A percentile compares a stretch with the other conserved stretches of the same genome.
Conservation (phyloP, 2,797 vertebrate genomes). For the Acrossocheilus fasciatus region DNA sequence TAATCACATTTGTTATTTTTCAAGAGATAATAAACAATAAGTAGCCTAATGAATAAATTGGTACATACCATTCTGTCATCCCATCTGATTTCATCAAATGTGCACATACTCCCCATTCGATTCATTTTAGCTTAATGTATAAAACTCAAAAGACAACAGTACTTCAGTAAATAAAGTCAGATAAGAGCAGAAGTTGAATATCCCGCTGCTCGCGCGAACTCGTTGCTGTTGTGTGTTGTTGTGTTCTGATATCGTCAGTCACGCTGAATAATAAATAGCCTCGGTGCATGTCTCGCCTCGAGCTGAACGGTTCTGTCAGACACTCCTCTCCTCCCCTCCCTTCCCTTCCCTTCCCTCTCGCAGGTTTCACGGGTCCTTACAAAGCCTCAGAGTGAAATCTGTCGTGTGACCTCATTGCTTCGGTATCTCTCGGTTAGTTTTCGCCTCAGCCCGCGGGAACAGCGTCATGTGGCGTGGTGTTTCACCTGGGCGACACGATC, state of each 20-base stretch:
- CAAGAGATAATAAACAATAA: background rate
- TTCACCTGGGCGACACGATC: background rate
- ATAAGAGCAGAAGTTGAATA: constrained; percentile 19
- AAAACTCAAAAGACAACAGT: constrained; percentile 48
- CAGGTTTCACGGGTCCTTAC: constrained; percentile 22
- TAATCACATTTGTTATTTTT: background rate
- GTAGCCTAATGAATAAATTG: background rate
- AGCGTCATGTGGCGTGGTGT: background rate
- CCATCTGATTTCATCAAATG: constrained; percentile 75
- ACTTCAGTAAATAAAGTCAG: constrained; percentile 38
- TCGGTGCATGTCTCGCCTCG: background rate
- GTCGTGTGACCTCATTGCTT: constrained; percentile 48
- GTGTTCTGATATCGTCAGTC: background rate
- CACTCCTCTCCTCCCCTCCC: constrained; percentile 31
- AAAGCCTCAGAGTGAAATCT: constrained; percentile 18
- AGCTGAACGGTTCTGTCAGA: constrained; percentile 18
- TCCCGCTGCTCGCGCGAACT: background rate
- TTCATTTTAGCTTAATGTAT: constrained; percentile 69
- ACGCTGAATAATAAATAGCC: constrained; percentile 11
- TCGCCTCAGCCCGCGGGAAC: constrained; percentile 21
- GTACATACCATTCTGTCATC: constrained; percentile 73
- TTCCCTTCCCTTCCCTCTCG: background rate
- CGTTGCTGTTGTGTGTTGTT: background rate
- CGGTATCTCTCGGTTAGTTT: constrained; percentile 26
- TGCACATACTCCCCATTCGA: constrained; percentile 77